phyloP scores from a whole-genome alignment of 2,888 invertebrate genomes.

The Timema podura region DNA sequence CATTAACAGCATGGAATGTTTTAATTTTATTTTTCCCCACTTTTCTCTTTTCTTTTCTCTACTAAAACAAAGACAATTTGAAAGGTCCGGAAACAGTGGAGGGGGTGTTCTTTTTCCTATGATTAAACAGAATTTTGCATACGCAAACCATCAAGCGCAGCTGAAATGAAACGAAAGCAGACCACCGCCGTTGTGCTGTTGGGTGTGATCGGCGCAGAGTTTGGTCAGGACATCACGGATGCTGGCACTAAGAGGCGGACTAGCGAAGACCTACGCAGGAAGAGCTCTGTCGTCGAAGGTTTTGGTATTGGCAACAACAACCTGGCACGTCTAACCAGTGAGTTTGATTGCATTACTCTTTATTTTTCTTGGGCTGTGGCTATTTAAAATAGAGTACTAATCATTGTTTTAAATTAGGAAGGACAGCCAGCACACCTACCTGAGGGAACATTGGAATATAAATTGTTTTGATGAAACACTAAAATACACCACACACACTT shows the following conservation, averaged over 20 bases:
- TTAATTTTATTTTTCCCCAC: no score
- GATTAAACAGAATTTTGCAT: slow-evolving; percentile 47
- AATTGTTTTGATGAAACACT: no score
- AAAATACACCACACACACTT: no score
- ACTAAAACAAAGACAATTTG: no score
- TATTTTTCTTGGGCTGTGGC: background rate
- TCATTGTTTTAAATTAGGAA: no score
- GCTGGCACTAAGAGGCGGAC: slow-evolving; percentile 31
- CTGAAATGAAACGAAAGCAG: slow-evolving; percentile 88
- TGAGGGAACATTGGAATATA: no score
- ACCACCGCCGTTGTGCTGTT: slow-evolving; percentile 95
- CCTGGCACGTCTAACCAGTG: slow-evolving; percentile 85
- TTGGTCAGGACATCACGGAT: slow-evolving; percentile 82
- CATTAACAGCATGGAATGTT: no score
- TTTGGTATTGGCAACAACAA: slow-evolving; percentile 83
- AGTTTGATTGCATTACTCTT: slow-evolving; percentile 32
- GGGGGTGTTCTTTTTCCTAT: slow-evolving; percentile 20
- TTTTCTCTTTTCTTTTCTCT: no score
- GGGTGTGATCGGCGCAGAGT: slow-evolving; percentile 97
- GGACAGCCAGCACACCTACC: no score
- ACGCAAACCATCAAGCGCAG: slow-evolving; percentile 77
- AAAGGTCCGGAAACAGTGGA: no score
- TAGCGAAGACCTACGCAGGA: slow-evolving; percentile 51
- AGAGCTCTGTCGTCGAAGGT: slow-evolving; percentile 84
- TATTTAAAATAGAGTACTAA: background rate